Percentiles rank a stretch among this genome's conserved stretches.
These are phyloP conservation scores for Lissocephala sabroskyi DNA, from an alignment of 2,888 invertebrate genomes.

Conservation along the genomic window DNA sequence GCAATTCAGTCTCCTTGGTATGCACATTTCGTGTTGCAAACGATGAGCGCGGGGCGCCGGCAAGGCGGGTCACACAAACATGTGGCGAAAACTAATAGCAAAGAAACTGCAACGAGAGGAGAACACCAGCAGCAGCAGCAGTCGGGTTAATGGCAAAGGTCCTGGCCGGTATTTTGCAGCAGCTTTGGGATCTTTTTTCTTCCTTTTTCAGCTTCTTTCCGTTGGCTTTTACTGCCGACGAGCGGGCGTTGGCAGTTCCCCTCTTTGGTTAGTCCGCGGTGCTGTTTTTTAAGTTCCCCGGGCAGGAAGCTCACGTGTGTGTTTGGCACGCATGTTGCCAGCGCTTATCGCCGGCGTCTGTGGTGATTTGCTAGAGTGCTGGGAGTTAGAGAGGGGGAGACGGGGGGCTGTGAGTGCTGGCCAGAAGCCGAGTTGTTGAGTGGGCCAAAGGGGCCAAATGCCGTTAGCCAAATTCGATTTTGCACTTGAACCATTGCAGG, in stretches of 20 bases:
- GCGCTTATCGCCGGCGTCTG: conserved; percentile 44
- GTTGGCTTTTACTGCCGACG: too few relatives aligned
- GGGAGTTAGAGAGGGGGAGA: not conserved
- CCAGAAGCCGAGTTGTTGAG: conserved; percentile 16
- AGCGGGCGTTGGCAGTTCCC: too few relatives aligned
- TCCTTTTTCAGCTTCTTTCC: not conserved
- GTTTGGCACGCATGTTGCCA: conserved; percentile 56
- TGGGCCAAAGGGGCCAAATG: conserved; percentile 56
- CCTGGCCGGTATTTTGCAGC: conserved; percentile 43
- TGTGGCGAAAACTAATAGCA: conserved; percentile 51
- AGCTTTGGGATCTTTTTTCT: conserved; percentile 20
- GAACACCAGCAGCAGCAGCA: conserved; percentile 14
- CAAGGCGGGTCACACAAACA: conserved; percentile 20
- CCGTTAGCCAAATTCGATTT: conserved; percentile 62
- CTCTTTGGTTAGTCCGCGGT: not conserved
- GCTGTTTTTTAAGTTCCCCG: conserved; percentile 18
- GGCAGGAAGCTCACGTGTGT: conserved; percentile 35
- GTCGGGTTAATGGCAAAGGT: conserved; percentile 60
- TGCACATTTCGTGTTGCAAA: conserved; percentile 56
- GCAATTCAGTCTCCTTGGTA: conserved; percentile 42
- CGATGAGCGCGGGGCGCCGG: conserved; percentile 1
- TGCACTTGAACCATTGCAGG: conserved; percentile 62
- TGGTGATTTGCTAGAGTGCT: not conserved
- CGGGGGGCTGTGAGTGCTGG: conserved; percentile 7
- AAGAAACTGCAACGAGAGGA: conserved; percentile 27